Evolutionary conservation across 1,140 invertebrate genomes (phyloP), one percentile per base, ranked within the genome.

Genomic region (Polyergus mexicanus): DNA sequence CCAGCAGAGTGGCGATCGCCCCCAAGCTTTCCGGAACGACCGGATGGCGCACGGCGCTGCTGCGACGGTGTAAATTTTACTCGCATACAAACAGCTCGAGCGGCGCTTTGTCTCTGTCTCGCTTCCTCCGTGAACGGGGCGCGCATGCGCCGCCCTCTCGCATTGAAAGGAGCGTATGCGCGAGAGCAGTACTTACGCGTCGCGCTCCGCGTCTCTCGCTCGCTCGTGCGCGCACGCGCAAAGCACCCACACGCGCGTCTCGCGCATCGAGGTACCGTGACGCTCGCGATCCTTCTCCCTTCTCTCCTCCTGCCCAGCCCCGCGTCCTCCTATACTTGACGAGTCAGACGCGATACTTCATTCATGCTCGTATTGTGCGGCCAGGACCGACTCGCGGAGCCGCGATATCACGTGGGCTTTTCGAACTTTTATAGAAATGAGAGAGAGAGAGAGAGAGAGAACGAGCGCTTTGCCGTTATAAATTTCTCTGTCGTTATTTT

Each of bases 301-400:
- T 51, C 54, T 80, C 87, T 86, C 63, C 85, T 78, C 63, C 85
- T 78, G 74, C 88, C 72, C 68, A 51, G 47, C 84, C 88, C 86
- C 86, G 71, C 75, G 22, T 81, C 72, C 83, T 25, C 54, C 63
- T 86, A 65, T 84, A 86, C 72, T 51, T 62, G 63, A 56, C 84
- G 76, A 91, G 92, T 91, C 93, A 94, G 94, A 94, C 93, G 89
- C 91, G 93, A 94, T 94, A 94, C 96, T 96, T 96, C 96, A 96
- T 96, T 95, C 95, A 96, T 96, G 95, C 95, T 96, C 96, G 95
- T 95, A 94, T 95, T 96, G 95, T 95, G 94, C 94, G 92, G 89
- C 74, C 92, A 94, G 93, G 90, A 71, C 54, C 90, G 93, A 86
- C 71, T 51, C 60, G 65, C 19, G 44, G 22, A 38, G 8, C 22